Conservation (phyloP, 2,888 invertebrate species). For the Limnephilus auricula region DNA sequence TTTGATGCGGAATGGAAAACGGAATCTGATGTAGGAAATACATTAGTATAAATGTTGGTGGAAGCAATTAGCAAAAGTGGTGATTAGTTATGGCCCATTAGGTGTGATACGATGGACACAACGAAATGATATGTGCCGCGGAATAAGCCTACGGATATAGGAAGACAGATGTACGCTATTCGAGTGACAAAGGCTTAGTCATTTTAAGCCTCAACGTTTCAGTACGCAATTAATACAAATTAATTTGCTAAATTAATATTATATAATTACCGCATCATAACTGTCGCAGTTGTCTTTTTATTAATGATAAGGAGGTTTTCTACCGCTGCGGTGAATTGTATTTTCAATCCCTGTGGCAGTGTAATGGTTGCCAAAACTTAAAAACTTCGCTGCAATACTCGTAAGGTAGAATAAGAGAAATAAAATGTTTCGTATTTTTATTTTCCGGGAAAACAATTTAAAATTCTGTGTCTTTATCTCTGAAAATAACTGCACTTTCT, state of each 20-base stretch:
- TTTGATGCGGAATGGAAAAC: constrained; percentile 47
- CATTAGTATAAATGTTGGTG: constrained; percentile 56
- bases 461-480: not conserved
- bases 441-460: constrained; percentile 2
- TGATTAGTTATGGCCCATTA: constrained; percentile 63
- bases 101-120: constrained; percentile 56
- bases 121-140: constrained; percentile 48
- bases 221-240: not conserved
- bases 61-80: constrained; percentile 62
- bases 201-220: not conserved
- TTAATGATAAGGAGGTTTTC: not conserved
- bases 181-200: constrained; percentile 22
- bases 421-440: not conserved
- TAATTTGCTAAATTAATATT: not conserved
- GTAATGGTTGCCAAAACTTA: not conserved
- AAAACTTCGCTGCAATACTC: not conserved
- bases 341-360: not conserved
- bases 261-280: not conserved
- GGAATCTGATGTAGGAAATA: constrained; percentile 50
- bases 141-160: not conserved
- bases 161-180: constrained; percentile 8
- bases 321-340: not conserved
- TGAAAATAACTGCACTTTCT: not conserved
- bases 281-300: not conserved
- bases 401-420: not conserved